phyloP scores from a whole-genome alignment of 2,888 invertebrate species.

The Pycnomerus fuliginosus region DNA sequence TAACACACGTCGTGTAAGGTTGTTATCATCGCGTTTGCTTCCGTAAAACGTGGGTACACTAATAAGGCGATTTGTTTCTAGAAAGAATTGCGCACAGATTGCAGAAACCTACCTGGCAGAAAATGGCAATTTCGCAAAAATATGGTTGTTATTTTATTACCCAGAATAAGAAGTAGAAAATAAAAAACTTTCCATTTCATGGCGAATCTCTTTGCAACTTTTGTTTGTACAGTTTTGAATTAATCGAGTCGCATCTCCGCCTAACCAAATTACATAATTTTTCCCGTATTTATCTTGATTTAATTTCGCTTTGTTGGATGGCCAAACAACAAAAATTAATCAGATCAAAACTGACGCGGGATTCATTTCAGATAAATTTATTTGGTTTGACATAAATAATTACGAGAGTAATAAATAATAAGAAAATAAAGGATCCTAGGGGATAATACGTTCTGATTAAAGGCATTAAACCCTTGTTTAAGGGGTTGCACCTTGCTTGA shows the following conservation, averaged over 20 bases:
- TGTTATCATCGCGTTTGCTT: too few species aligned
- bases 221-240: constrained; percentile 20
- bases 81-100: constrained; percentile 15
- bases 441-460: too few species aligned
- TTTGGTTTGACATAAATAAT: too few species aligned
- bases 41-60: too few species aligned
- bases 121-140: constrained; percentile 17
- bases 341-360: constrained; percentile 9
- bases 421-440: too few species aligned
- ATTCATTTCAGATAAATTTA: too few species aligned
- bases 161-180: constrained; percentile 15
- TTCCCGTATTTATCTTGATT: constrained; percentile 12
- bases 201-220: constrained; percentile 18
- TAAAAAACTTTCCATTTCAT: constrained; percentile 21
- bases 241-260: constrained; percentile 10
- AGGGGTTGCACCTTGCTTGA: too few species aligned
- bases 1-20: too few species aligned
- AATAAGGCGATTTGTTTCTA: constrained; percentile 18
- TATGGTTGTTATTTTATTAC: constrained; percentile 19
- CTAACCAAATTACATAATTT: constrained; percentile 15
- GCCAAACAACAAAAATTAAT: constrained; percentile 11
- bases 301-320: constrained; percentile 7
- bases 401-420: too few species aligned
- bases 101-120: constrained; percentile 19
- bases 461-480: too few species aligned